Conservation (phyloP, 2,113 vertebrate species). For the Ophiodon elongatus region DNA sequence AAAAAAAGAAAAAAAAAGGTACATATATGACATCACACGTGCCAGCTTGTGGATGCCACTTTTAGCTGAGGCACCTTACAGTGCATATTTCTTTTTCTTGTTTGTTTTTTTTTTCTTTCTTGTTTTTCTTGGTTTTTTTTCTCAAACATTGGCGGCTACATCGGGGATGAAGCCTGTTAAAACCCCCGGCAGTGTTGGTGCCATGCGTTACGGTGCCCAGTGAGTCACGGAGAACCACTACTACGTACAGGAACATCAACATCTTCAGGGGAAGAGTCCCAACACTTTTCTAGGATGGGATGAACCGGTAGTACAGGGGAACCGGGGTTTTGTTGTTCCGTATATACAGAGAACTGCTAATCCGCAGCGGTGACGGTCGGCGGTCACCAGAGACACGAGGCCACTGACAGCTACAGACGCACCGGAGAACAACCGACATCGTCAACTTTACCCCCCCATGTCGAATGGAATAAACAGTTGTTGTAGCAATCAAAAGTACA, state of each 20-base stretch:
- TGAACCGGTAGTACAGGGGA: conserved; percentile 30
- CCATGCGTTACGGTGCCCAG: conserved; percentile 57
- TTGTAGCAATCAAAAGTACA: conserved; percentile 73
- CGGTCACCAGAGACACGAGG: conserved; percentile 76
- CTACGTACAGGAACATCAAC: conserved; percentile 42
- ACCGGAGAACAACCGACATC: conserved; percentile 68
- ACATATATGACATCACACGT: conserved; percentile 72
- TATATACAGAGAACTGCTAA: conserved; percentile 72
- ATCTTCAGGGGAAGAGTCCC: conserved; percentile 37
- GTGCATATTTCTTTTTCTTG: conserved; percentile 51
- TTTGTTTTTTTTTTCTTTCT: conserved; percentile 6
- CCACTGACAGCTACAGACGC: conserved; percentile 73
- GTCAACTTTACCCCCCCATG: conserved; percentile 26
- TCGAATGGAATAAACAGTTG: conserved; percentile 48
- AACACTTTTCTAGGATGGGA: conserved; percentile 4
- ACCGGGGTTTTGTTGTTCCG: conserved; percentile 42
- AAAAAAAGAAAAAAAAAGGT: conserved; percentile 33
- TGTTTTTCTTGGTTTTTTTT: conserved; percentile 7
- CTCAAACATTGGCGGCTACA: conserved; percentile 59
- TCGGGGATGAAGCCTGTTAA: conserved; percentile 51
- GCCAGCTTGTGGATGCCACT: conserved; percentile 74
- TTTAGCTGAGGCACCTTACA: conserved; percentile 64
- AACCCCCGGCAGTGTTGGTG: conserved; percentile 63
- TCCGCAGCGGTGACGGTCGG: conserved; percentile 60
- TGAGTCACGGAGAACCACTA: conserved; percentile 54